Conservation (phyloP, 2,797 vertebrate genomes). For the Dallia pectoralis region DNA sequence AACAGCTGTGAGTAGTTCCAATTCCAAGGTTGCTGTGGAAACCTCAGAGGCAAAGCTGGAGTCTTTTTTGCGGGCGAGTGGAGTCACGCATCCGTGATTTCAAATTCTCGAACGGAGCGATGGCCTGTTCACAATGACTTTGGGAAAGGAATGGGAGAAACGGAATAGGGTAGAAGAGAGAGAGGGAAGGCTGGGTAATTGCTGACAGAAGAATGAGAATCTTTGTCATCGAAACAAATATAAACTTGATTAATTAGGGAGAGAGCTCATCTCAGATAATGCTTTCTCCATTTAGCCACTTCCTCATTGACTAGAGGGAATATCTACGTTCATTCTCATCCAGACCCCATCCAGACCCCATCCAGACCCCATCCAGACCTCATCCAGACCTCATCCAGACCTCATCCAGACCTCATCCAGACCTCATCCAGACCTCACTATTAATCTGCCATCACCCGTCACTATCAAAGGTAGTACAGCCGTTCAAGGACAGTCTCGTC, state of each 20-base stretch:
- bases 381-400: no score
- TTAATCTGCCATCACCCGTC: no score
- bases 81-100: conserved; percentile 64
- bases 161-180: not conserved
- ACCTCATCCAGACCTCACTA: no score
- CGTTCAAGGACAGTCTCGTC: no score
- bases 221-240: conserved; percentile 45
- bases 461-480: no score
- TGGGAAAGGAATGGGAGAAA: conserved; percentile 17
- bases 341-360: no score
- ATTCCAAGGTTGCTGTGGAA: conserved; percentile 60
- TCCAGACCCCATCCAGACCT: no score
- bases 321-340: no score
- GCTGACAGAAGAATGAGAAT: conserved; percentile 52
- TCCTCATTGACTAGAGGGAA: not conserved
- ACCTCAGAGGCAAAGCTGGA: conserved; percentile 58
- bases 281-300: conserved; percentile 10
- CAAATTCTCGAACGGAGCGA: conserved; percentile 54
- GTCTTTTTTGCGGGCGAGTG: conserved; percentile 55
- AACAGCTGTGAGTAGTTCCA: conserved; percentile 67
- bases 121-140: conserved; percentile 45
- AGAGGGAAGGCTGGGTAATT: conserved; percentile 38
- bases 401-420: no score
- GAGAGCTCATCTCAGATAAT: not conserved
- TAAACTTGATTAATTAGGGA: conserved; percentile 5